Conservation (phyloP, 2,113 vertebrate species). For the Eleginops maclovinus region DNA sequence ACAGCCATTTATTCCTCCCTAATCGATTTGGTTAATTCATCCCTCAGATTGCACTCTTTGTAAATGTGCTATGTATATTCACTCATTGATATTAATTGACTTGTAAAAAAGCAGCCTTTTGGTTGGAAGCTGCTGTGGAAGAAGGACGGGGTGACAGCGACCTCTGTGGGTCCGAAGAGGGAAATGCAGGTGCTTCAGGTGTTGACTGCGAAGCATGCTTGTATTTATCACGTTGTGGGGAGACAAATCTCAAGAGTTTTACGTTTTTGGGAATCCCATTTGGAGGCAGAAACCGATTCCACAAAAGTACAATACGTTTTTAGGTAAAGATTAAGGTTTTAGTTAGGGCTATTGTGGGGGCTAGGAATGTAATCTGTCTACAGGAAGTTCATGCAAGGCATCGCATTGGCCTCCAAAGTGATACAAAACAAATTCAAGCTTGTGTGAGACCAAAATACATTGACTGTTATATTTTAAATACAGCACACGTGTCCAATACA, state of each 20-base stretch:
- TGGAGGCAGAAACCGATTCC: neutral
- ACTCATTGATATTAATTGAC: slow-evolving; percentile 81
- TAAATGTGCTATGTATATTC: slow-evolving; percentile 76
- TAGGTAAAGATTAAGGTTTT: neutral
- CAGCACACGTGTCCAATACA: neutral
- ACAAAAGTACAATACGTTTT: too few relatives aligned
- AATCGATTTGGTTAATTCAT: slow-evolving; percentile 78
- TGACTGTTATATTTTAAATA: neutral
- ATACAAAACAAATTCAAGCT: neutral
- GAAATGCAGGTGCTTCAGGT: slow-evolving; percentile 47
- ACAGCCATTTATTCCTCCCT: slow-evolving; percentile 61
- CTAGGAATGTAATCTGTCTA: neutral
- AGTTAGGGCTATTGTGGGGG: too few relatives aligned
- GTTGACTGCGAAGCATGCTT: neutral
- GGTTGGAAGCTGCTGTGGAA: slow-evolving; percentile 10
- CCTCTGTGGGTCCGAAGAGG: slow-evolving; percentile 74
- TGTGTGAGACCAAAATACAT: neutral
- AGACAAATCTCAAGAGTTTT: neutral
- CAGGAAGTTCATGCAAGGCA: neutral
- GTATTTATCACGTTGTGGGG: neutral
- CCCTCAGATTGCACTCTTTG: slow-evolving; percentile 75
- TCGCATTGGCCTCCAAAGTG: neutral
- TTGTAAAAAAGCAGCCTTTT: slow-evolving; percentile 63
- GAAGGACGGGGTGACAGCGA: slow-evolving; percentile 71
- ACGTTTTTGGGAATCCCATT: neutral